Conservation (phyloP, 2,113 vertebrate genomes). For the Sterna hirundo region DNA sequence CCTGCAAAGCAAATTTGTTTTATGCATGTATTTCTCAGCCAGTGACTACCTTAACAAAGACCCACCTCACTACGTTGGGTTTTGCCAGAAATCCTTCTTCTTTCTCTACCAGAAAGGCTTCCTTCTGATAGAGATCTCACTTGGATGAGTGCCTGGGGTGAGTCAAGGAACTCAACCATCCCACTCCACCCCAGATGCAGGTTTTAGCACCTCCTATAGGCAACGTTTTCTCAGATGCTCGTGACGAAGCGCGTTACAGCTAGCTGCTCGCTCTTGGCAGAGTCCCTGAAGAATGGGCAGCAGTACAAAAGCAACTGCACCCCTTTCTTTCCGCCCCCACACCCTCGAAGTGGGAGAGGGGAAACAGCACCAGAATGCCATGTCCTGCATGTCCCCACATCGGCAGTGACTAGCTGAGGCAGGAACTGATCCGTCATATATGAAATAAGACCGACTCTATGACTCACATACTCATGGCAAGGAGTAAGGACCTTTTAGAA, state of each 20-base stretch:
- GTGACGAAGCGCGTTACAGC: background rate
- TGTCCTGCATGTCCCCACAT: background rate
- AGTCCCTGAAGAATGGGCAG: background rate
- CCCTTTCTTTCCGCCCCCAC: background rate
- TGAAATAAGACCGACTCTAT: background rate
- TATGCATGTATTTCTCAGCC: background rate
- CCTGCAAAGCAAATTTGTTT: background rate
- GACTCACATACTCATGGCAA: constrained; percentile 9
- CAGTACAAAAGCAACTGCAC: background rate
- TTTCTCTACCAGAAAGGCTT: background rate
- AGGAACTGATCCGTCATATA: background rate
- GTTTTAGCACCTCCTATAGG: background rate
- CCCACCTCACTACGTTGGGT: background rate
- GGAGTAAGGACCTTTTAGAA: background rate
- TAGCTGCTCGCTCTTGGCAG: background rate
- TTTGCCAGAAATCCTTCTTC: background rate
- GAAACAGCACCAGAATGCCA: background rate
- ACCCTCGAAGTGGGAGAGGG: background rate
- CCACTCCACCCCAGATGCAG: background rate
- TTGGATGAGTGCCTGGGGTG: background rate
- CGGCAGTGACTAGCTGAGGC: background rate
- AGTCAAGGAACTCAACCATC: background rate
- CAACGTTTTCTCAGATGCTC: background rate
- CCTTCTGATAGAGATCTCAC: background rate
- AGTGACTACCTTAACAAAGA: background rate